Evolutionary conservation across 2,113 vertebrate species (phyloP), one percentile per base, ranked within the genome.

Genomic region (Phylloscopus trochilus): DNA sequence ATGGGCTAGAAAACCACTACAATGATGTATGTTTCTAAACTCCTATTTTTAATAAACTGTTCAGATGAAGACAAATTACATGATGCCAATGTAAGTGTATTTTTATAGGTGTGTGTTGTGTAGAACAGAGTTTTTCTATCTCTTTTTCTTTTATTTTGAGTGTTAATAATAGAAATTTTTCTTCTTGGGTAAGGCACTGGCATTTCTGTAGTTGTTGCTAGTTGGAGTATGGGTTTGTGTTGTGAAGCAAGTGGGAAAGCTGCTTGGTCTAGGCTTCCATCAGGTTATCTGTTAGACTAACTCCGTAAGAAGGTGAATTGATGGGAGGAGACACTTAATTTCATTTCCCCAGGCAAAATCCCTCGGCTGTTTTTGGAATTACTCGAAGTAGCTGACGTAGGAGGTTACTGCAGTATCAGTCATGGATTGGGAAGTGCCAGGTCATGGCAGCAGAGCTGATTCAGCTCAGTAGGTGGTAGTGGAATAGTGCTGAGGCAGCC

Each of bases 71-170:
- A 10, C 55, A 52, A 70, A 15, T 76, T 73, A 13, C 2, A 0
- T 35, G 2, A 60, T 82, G 24, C 10, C 11, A 46, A 24, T 2
- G 1, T 10, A 41, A 0, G 0, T 41, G 2, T 66, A 17, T 69
- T 93, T 91, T 60, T 69, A 30, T 30, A 27, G 24, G 3, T 66
- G 15, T 43, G 7, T 63, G 12, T 21, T 35, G 5, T 28, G 6
- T 66, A 73, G 77, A 28, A 74, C 21, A 31, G 21, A 58, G 14
- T 16, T 87, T 77, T 92, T 37, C 3, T 2, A 13, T 53, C 5
- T 11, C 5, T 53, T 58, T 16, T 58, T 58, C 14, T 62, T 58
- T 66, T 46, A 22, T 58, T 59, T 39, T 76, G 46, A 15, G 31
- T 20, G 66, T 86, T 55, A 23, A 30, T 31, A 80, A 47, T 14